Conservation (phyloP, 2,113 vertebrate genomes). For the Corapipo altera region DNA sequence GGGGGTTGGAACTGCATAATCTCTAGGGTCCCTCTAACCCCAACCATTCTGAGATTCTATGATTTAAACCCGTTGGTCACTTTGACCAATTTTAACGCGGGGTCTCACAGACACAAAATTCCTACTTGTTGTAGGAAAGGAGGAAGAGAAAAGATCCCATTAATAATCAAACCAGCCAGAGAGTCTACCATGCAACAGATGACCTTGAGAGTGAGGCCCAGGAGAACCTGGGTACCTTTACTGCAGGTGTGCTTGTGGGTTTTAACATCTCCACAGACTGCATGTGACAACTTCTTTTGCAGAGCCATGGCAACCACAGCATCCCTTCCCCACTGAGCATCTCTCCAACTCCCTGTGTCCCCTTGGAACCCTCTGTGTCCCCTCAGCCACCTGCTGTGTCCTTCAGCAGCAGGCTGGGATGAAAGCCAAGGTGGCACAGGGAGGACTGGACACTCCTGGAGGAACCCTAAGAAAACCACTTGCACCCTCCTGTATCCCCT, state of each 20-base stretch:
- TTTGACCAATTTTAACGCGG: background rate
- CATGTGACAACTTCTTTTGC: background rate
- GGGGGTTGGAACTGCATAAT: fast-evolving
- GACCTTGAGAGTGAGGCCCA: background rate
- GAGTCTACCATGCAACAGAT: background rate
- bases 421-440: background rate
- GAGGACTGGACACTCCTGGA: background rate
- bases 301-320: background rate
- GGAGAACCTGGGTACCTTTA: fast-evolving
- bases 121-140: background rate
- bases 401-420: background rate
- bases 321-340: background rate
- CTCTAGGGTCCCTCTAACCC: background rate
- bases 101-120: background rate
- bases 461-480: background rate
- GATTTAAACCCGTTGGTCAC: background rate
- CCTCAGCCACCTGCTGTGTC: background rate
- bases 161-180: background rate
- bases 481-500: background rate
- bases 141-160: background rate
- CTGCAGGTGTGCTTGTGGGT: background rate
- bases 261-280: background rate
- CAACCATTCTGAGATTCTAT: background rate
- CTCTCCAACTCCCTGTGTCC: background rate
- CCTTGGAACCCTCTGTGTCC: background rate